Conservation (phyloP, 2,113 vertebrate genomes). For the Tyto alba region DNA sequence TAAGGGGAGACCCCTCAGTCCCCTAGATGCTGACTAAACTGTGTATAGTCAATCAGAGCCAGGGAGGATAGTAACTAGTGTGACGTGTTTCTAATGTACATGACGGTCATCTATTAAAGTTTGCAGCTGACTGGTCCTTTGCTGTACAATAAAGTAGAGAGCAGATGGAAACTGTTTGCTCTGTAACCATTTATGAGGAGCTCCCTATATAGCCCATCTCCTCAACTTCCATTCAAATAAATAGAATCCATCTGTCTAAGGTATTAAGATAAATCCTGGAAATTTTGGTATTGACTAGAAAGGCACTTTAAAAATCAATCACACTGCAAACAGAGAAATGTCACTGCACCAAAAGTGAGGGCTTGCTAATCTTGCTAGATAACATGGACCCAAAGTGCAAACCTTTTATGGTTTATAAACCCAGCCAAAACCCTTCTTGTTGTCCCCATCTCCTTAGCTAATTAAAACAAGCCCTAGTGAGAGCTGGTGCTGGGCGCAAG, state of each 20-base stretch:
- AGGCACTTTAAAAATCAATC: not conserved
- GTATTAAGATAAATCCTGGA: conserved; percentile 7
- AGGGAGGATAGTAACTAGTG: not conserved
- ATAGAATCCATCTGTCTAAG: conserved; percentile 12
- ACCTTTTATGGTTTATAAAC: not conserved
- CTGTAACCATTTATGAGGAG: not conserved
- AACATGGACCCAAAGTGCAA: not conserved
- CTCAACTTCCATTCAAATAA: not conserved
- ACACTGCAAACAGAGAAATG: not conserved
- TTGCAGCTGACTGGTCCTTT: not conserved
- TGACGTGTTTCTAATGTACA: not conserved
- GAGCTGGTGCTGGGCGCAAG: not conserved
- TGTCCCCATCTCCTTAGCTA: not conserved
- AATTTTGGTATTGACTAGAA: not conserved
- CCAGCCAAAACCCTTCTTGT: not conserved
- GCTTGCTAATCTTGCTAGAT: not conserved
- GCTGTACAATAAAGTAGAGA: not conserved
- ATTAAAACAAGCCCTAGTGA: not conserved
- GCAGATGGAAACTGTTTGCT: conserved; percentile 27
- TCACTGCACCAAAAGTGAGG: not conserved
- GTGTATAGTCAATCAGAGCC: accelerated
- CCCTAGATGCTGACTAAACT: not conserved
- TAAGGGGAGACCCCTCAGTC: not conserved
- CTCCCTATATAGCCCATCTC: not conserved
- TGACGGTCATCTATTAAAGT: not conserved